Conservation (phyloP, 1,140 invertebrate genomes). For the Drosophila arawakana region DNA sequence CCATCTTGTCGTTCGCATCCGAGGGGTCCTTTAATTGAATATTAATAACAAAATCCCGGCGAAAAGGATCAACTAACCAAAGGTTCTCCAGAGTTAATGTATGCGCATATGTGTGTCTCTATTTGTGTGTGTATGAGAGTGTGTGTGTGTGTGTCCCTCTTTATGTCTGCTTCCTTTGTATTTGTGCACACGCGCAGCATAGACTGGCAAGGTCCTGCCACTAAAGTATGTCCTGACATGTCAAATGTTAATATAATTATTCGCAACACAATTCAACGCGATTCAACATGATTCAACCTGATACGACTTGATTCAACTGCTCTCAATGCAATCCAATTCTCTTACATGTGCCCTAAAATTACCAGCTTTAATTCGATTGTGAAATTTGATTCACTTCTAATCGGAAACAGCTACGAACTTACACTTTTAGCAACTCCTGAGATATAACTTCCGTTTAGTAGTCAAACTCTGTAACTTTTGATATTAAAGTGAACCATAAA, state of each 20-base stretch:
- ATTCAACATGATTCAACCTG: constrained; percentile 18
- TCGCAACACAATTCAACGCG: constrained; percentile 18
- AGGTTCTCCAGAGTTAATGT: constrained; percentile 31
- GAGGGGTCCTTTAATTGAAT: constrained; percentile 48
- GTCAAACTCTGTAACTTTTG: too few species aligned
- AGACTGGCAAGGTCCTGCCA: constrained; percentile 14
- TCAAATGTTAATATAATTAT: constrained; percentile 35
- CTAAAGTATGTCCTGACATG: constrained; percentile 15
- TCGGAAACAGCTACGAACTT: neutral
- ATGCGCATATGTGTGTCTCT: constrained; percentile 26
- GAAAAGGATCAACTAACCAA: constrained; percentile 20
- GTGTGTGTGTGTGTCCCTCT: constrained; percentile 45
- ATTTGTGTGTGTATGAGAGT: constrained; percentile 20
- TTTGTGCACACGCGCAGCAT: constrained; percentile 21
- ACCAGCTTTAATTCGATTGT: constrained; percentile 28
- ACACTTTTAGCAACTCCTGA: too few species aligned
- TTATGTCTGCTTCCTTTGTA: constrained; percentile 30
- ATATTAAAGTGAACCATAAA: too few species aligned
- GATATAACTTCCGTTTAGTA: too few species aligned
- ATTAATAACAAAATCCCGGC: constrained; percentile 56
- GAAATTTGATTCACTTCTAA: neutral
- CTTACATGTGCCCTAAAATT: constrained; percentile 13
- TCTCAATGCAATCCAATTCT: constrained; percentile 15
- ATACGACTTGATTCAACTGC: constrained; percentile 16
- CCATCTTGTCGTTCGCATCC: neutral